Percentiles rank a stretch among this genome's conserved stretches.
These are phyloP conservation scores for Lysiphlebus fabarum DNA, from an alignment of 1,140 invertebrate genomes.

Conservation along the genomic window DNA sequence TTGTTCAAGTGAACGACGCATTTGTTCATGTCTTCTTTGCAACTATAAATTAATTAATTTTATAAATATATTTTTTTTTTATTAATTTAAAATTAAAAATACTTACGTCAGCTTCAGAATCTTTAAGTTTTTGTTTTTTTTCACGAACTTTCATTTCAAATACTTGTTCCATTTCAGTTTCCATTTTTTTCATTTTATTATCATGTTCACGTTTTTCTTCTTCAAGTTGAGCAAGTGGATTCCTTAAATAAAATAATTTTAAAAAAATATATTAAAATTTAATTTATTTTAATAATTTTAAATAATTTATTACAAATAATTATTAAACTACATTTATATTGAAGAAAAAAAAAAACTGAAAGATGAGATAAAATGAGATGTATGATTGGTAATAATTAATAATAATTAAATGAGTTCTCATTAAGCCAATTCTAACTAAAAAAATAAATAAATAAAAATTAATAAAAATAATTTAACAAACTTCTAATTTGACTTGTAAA, in stretches of 20 bases:
- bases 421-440: slow-evolving; percentile 20
- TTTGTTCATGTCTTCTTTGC: slow-evolving; percentile 67
- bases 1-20: slow-evolving; percentile 71
- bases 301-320: neutral
- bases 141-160: slow-evolving; percentile 84
- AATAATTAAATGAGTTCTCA: neutral
- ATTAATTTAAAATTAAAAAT: slow-evolving; percentile 19
- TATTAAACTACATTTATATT: slow-evolving; percentile 1
- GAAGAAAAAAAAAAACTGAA: slow-evolving; percentile 14
- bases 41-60: slow-evolving; percentile 51
- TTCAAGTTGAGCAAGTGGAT: slow-evolving; percentile 95
- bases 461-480: slow-evolving; percentile 17
- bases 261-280: neutral
- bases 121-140: slow-evolving; percentile 89
- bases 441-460: slow-evolving; percentile 7
- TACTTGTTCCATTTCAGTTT: slow-evolving; percentile 93
- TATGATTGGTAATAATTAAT: neutral
- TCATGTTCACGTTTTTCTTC: slow-evolving; percentile 96
- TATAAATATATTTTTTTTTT: slow-evolving; percentile 1
- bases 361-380: too few species aligned
- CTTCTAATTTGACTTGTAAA: neutral
- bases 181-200: slow-evolving; percentile 94
- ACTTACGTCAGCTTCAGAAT: slow-evolving; percentile 83
- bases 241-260: slow-evolving; percentile 63
- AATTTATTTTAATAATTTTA: neutral